Evolutionary conservation across 2,113 vertebrate genomes (phyloP), one percentile per base, ranked within the genome.

Genomic region (Mungos mungo): DNA sequence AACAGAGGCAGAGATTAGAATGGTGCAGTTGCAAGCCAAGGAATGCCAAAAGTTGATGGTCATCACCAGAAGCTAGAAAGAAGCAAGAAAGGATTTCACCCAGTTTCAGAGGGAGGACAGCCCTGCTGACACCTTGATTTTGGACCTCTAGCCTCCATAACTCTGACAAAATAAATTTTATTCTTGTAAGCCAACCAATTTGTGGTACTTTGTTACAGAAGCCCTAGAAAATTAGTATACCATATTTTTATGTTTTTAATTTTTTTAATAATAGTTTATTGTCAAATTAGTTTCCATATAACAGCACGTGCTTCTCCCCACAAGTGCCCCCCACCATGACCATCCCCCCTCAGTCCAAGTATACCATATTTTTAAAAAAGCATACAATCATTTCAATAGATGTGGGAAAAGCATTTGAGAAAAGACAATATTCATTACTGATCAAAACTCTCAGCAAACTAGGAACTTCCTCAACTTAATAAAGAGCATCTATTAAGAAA

Each of bases 391-490:
- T 90, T 50, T 85, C 74, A 76, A 31, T 45, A 77, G 57, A 65
- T 60, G 12, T 0, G 88, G 18, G 33, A 92, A 95, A 94, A 47
- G 27, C 41, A 41, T 60, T 77, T 81, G 31, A 50, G 71, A 90
- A 94, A 96, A 72, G 57, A 21, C 57, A 91, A 66, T 54, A 68
- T 88, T 25, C 11, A 76, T 63, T 81, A 90, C 45, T 96, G 23
- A 93, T 54, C 84, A 88, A 91, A 93, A 90, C 27, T 88, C 76
- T 79, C 38, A 93, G 25, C 50, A 94, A 95, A 85, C 27, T 68
- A 88, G 29, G 12, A 66, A 35, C 60, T 85, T 83, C 14, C 31
- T 72, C 60, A n/a, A 29, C 16, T 93, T 90, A 57, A 90, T 87
- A 81, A 90, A 95, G 79, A 7, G 2, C 14, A 80, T 84, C 68